Evolutionary conservation across 2,797 vertebrate species (phyloP).

Genomic region (Crypturellus tataupa): DNA sequence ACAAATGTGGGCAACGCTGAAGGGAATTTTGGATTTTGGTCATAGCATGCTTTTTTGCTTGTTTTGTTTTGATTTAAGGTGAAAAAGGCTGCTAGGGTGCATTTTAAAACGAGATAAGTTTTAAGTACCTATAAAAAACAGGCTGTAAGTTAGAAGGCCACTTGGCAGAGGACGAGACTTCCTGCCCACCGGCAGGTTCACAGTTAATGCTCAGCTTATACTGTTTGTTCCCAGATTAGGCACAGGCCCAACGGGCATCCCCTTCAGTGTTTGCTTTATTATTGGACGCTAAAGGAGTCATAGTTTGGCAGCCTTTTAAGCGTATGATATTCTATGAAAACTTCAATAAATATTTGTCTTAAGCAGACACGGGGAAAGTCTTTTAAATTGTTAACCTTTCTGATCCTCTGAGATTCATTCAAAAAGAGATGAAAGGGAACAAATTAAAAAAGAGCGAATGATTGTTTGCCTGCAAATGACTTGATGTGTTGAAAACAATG

Average conservation of each 20-base stretch:
- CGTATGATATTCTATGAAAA: not conserved
- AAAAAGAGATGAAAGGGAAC: not conserved
- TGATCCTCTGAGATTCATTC: not conserved
- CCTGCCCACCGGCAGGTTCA: not conserved
- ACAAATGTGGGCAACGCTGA: too few species aligned
- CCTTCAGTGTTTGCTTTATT: not conserved
- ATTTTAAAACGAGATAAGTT: not conserved
- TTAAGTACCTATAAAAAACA: not conserved
- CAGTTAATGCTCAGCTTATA: not conserved
- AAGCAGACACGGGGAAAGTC: not conserved
- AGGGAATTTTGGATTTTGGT: not conserved
- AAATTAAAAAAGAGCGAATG: not conserved
- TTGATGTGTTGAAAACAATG: not conserved
- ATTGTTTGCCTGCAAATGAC: not conserved
- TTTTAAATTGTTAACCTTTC: not conserved
- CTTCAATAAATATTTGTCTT: not conserved
- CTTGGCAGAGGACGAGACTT: not conserved
- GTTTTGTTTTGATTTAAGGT: not conserved
- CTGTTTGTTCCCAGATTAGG: not conserved
- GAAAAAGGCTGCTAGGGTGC: not conserved
- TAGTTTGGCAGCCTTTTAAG: not conserved
- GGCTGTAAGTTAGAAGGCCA: not conserved
- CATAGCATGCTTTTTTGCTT: not conserved
- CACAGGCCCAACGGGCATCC: not conserved
- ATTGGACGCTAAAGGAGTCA: not conserved